Evolutionary conservation across 2,888 invertebrate genomes (phyloP).

Genomic region (Diabrotica balteata): DNA sequence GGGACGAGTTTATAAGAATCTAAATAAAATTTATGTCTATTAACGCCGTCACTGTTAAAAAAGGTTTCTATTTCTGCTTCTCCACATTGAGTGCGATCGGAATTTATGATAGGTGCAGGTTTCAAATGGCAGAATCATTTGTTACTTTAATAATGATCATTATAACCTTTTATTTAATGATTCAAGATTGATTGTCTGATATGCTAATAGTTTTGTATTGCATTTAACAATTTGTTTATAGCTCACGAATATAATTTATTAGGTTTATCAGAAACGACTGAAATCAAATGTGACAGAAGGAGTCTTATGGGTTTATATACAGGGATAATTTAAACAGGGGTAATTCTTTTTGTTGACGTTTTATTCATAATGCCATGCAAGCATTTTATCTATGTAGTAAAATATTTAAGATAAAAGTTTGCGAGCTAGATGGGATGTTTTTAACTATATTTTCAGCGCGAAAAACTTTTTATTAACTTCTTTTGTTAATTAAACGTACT

Average conservation of each 20-base stretch:
- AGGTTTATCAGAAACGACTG: constrained; percentile 9
- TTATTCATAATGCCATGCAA: too few relatives aligned
- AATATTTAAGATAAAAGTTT: too few relatives aligned
- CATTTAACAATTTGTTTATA: constrained; percentile 22
- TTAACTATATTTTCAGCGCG: too few relatives aligned
- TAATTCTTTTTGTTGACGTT: too few relatives aligned
- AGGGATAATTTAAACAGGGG: too few relatives aligned
- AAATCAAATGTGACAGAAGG: background rate
- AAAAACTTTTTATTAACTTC: too few relatives aligned
- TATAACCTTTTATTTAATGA: constrained; percentile 23
- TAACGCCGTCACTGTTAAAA: background rate
- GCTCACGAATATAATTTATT: constrained; percentile 15
- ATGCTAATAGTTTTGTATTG: constrained; percentile 20
- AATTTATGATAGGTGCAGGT: constrained; percentile 14
- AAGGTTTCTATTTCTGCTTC: constrained; percentile 11
- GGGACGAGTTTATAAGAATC: too few relatives aligned
- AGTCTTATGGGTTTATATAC: too few relatives aligned
- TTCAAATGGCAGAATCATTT: constrained; percentile 19
- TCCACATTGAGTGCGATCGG: constrained; percentile 10
- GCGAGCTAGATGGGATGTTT: too few relatives aligned
- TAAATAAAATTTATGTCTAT: too few relatives aligned
- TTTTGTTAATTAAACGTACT: too few relatives aligned
- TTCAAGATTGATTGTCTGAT: constrained; percentile 21
- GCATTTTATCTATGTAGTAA: too few relatives aligned
- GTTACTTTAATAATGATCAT: constrained; percentile 17